Evolutionary conservation across 2,888 invertebrate genomes (phyloP), one percentile per base, ranked within the genome.

Genomic region (Agrochola lota): DNA sequence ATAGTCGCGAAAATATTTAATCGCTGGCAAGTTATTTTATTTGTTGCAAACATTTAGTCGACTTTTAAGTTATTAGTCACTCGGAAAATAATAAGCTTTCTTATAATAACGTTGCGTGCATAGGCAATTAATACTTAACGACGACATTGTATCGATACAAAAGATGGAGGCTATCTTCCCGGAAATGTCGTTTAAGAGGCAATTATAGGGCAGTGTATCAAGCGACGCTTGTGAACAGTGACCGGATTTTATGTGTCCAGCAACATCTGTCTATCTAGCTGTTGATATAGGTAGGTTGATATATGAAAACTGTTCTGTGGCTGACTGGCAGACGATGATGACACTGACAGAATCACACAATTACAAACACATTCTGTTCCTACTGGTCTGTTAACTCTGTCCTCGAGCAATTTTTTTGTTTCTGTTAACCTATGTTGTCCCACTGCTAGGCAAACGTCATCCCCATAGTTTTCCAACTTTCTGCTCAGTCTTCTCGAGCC

Each of bases 71-170:
- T n/a, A n/a, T n/a, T n/a, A n/a, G n/a, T n/a, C n/a, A n/a, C n/a
- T n/a, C n/a, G n/a, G n/a, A n/a, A n/a, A n/a, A n/a, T n/a, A n/a
- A n/a, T n/a, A n/a, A n/a, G n/a, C n/a, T n/a, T n/a, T n/a, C n/a
- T n/a, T 3, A 35, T 59, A 55, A 69, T 17, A 57, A 49, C 46
- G 11, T 69, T 43, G 63, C 75, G 75, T 81, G 80, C 46, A 20
- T 49, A 17, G 5, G 15, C 66, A 80, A 80, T 80, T 59, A 63
- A 68, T 63, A 43, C 0, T 15, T 6, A n/a, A 30, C 30, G 9
- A n/a, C 35, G 60, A 81, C 81, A 64, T 52, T 81, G 76, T 81
- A 69, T 81, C 67, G 64, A 64, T 17, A 67, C 12, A 81, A 74
- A 52, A 30, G 55, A 72, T 49, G 23, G 20, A 52, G 23, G 7